A percentile compares a stretch with the other conserved stretches of the same genome.
Evolutionary conservation across 2,797 vertebrate genomes (phyloP).

Genomic region (Macrochelys suwanniensis): DNA sequence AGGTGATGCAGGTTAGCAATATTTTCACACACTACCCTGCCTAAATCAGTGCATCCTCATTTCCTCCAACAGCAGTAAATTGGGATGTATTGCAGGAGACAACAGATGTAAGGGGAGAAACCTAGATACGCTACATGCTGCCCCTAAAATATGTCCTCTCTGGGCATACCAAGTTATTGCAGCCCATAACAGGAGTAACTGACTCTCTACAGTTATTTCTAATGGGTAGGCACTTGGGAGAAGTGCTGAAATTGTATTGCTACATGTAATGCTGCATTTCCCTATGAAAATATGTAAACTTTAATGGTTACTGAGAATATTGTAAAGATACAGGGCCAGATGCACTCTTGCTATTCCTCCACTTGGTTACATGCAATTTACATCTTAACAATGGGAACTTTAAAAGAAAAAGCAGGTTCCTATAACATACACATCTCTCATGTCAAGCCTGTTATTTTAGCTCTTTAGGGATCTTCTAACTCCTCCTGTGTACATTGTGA

Average conservation of each 20-base stretch:
- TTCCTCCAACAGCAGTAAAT: slow-evolving; percentile 9
- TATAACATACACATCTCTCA: neutral
- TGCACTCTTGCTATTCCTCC: neutral
- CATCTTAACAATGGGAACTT: neutral
- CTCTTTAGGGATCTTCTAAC: neutral
- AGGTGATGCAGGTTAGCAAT: neutral
- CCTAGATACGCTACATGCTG: accelerated
- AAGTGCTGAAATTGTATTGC: neutral
- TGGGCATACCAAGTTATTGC: neutral
- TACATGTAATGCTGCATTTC: neutral
- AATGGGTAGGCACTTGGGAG: neutral
- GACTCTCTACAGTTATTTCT: neutral
- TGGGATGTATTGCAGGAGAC: neutral
- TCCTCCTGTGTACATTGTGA: neutral
- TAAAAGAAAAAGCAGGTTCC: neutral
- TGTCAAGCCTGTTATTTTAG: neutral
- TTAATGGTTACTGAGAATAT: neutral
- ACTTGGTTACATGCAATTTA: neutral
- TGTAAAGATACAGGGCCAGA: neutral
- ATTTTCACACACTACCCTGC: neutral
- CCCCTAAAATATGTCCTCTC: neutral
- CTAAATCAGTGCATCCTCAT: neutral
- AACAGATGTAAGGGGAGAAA: neutral
- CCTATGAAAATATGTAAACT: neutral
- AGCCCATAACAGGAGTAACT: neutral